Percentiles rank a stretch among this genome's conserved stretches.
phyloP scores from a whole-genome alignment of 1,140 invertebrate genomes.

The Drosophila oshimai region DNA sequence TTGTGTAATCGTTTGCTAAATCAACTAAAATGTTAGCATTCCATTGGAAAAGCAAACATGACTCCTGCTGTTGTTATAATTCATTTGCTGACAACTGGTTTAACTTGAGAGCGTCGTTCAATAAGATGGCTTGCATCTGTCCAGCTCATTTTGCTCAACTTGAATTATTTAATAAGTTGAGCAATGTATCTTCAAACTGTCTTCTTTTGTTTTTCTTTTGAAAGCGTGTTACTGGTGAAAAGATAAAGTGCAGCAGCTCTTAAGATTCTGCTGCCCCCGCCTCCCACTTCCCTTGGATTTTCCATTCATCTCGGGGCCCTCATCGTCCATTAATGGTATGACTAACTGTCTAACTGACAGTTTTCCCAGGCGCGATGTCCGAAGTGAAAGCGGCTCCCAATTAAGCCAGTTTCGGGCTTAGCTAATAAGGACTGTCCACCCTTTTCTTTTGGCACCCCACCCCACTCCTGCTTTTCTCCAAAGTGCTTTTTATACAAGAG shows the following conservation, averaged over 20 bases:
- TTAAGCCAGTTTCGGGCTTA: conserved; percentile 49
- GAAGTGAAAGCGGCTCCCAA: conserved; percentile 38
- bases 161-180: not conserved
- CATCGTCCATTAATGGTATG: conserved; percentile 27
- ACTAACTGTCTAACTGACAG: conserved; percentile 30
- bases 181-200: not conserved
- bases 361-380: conserved; percentile 28
- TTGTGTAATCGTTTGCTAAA: not conserved
- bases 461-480: conserved; percentile 1
- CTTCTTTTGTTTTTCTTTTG: not conserved
- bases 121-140: no score
- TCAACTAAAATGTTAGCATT: not conserved
- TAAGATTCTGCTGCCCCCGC: not conserved
- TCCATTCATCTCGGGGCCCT: conserved; percentile 21
- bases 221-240: not conserved
- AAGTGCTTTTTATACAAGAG: conserved; percentile 31
- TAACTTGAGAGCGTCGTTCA: not conserved
- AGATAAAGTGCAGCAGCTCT: conserved; percentile 1
- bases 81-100: not conserved
- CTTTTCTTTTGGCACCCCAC: not conserved
- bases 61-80: not conserved
- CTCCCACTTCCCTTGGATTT: not conserved
- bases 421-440: conserved; percentile 45
- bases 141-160: no score
- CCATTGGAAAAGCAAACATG: not conserved